Base-by-base conservation (phyloP, 2,888 invertebrate genomes). In the Pollenia labialis region DNA sequence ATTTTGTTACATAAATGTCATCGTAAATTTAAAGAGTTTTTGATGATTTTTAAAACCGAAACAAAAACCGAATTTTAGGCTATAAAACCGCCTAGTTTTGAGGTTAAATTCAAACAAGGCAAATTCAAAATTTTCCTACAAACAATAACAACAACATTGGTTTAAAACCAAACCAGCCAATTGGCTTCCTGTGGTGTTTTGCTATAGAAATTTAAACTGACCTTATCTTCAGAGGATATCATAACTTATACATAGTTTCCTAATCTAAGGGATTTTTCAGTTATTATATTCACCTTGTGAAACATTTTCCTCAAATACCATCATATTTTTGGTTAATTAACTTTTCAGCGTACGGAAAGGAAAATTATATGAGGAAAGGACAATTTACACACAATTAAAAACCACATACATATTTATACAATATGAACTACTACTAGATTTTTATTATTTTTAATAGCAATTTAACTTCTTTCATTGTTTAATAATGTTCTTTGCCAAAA, bases 1-100 rank as follows among this genome's bases (percentile, higher is more conserved):
- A 85, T 62, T 82, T 80, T 75, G 42, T 50, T 69, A 89, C 90
- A 91, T 91, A 90, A 91, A 92, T 89, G 92, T 92, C 92, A 91
- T 90, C 91, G 88, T 91, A 91, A 91, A 91, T 91, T 91, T 87
- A 79, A 88, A 81, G 87, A 75, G 69, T 88, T 80, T 72, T 81
- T 90, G 80, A 86, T 76, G 79, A 79, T 71, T 85, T 74, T 68
- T 60, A 23, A 66, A 71, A 64, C 12, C 71, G 56, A 71, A 71
- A 76, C 48, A 72, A 79, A 58, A 84, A 44, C 16, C 32, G 32
- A 32, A 66, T 75, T 58, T 54, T 50, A 71, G 64, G 62, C 71
- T 66, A 88, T 88, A 77, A 87, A 74, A 79, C 50, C 87, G 81
- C 85, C 79, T 75, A 54, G 44, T 80, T 85, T 85, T 87, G 71